A percentile compares a stretch with the other conserved stretches of the same genome.
Conservation (phyloP, 2,888 invertebrate genomes). For the Caenorhabditis panamensis region DNA sequence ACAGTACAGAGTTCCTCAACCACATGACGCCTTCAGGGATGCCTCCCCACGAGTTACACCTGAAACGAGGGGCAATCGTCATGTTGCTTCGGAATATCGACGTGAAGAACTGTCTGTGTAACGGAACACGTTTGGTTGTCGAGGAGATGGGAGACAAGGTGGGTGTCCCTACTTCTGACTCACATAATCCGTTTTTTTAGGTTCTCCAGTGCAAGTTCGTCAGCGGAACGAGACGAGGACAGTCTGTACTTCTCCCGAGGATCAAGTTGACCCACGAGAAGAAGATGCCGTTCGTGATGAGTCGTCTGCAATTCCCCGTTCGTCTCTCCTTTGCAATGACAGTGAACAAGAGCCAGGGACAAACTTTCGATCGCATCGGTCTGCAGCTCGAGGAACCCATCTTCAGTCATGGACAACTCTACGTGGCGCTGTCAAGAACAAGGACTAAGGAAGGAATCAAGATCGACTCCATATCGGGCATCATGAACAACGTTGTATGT, state of each 20-base stretch:
- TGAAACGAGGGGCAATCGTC: constrained; percentile 23
- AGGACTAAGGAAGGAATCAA: neutral
- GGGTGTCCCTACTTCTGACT: too few relatives aligned
- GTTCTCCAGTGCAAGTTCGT: constrained; percentile 2
- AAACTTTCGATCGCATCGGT: constrained; percentile 10
- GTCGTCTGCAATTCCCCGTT: neutral
- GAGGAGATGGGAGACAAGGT: neutral
- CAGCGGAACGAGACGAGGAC: neutral
- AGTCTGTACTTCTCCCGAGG: neutral
- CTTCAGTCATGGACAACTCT: neutral
- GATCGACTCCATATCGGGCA: neutral
- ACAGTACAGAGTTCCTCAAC: constrained; percentile 22
- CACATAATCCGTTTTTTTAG: too few relatives aligned
- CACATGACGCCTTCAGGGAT: constrained; percentile 8
- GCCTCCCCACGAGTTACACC: constrained; percentile 5
- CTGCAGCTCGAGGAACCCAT: neutral
- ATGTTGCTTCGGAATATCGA: constrained; percentile 45
- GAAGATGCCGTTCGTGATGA: neutral
- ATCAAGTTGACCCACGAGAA: neutral
- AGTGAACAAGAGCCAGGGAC: constrained; percentile 15
- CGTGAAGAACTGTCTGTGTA: constrained; percentile 20
- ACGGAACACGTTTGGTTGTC: constrained; percentile 22
- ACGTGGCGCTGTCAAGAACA: neutral
- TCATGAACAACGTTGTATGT: neutral
- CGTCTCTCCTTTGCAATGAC: constrained; percentile 18